Evolutionary conservation across 2,888 invertebrate genomes (phyloP).

Genomic region (Plebejus argus): DNA sequence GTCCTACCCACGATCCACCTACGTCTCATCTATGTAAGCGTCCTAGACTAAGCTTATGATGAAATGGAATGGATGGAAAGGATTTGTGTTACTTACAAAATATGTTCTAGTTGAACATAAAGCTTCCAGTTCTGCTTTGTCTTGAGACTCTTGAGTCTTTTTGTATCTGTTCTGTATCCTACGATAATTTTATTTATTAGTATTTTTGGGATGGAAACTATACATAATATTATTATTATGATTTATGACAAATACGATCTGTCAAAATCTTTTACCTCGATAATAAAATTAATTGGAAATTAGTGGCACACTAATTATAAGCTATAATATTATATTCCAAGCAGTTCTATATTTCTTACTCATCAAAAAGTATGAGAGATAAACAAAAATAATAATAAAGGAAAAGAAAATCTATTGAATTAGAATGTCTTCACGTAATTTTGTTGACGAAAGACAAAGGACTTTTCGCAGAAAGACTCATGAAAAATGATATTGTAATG

Average conservation of each 20-base stretch:
- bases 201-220: too few relatives aligned
- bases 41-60: neutral
- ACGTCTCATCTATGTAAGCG: constrained; percentile 1
- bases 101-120: neutral
- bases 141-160: too few relatives aligned
- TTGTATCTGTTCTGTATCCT: too few relatives aligned
- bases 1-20: neutral
- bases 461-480: neutral
- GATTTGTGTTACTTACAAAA: neutral
- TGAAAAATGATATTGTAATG: constrained; percentile 9
- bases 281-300: too few relatives aligned
- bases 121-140: too few relatives aligned
- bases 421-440: neutral
- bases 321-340: too few relatives aligned
- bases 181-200: too few relatives aligned
- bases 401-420: neutral
- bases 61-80: neutral
- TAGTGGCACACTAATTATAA: too few relatives aligned
- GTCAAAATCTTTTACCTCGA: too few relatives aligned
- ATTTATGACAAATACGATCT: too few relatives aligned
- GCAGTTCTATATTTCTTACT: too few relatives aligned
- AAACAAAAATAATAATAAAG: neutral
- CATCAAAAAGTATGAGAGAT: neutral
- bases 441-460: neutral
- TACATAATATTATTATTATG: too few relatives aligned